Base-by-base conservation (phyloP, 2,113 vertebrate species). In the Bujurquina vittata region DNA sequence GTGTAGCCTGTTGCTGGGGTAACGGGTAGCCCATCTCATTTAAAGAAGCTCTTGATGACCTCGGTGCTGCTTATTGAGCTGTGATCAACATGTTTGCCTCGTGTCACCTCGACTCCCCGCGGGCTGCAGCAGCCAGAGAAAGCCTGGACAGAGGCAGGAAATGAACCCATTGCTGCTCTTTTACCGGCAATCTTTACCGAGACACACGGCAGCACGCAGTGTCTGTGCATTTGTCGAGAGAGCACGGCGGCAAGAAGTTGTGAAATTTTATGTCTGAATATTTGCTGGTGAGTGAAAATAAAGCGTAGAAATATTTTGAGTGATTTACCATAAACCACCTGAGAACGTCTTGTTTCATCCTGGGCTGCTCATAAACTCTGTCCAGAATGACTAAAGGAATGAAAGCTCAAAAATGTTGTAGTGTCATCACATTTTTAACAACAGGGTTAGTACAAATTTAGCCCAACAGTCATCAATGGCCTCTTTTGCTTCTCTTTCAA, bases 1-100 rank as follows among this genome's bases (percentile, higher is more conserved):
- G 69, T 85, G 77, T 74, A 89, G 86, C 77, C 84, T 88, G 93
- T 95, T 94, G 92, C 93, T 78, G 23, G 9, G 93, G 91, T 74
- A 94, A 95, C 91, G 55, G 86, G 81, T 85, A 67, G 81, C 77
- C 86, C 59, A 61, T 88, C 84, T 91, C 84, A 80, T 89, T 89
- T 88, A 67, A 75, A 82, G 80, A 60, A 84, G 85, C 79, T 89
- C 57, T 84, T 80, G 86, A 90, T 88, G 89, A 91, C 85, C 86
- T 88, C 78, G 46, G 79, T 17, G 75, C 80, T 69, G 88, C 89
- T 90, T 82, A 77, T 77, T 80, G 73, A 90, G 89, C 84, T 87
- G 88, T 85, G 84, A 91, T 92, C 85, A 90, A 86, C 87, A 88
- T 79, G 77, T 88, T 85, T 62, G 79, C 75, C 54, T 67, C 26